phyloP scores from a whole-genome alignment of 1,140 invertebrate genomes.

The Caenorhabditis remanei region DNA sequence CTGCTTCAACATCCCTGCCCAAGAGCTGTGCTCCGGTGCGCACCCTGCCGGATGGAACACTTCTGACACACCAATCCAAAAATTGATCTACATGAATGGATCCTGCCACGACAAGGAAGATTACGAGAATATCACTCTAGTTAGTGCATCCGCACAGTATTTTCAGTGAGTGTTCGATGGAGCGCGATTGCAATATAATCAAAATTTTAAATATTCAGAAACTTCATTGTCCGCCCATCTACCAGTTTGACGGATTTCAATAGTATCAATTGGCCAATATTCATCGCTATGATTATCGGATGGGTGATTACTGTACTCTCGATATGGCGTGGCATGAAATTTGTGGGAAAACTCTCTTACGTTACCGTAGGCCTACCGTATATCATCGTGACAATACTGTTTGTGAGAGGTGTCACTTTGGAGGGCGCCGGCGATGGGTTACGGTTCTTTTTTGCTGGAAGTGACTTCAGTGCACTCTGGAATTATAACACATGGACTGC shows the following conservation, averaged over 20 bases:
- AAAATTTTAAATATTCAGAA: too few species aligned
- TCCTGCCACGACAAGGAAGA: background rate
- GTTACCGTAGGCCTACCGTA: conserved; percentile 84
- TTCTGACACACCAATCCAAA: background rate
- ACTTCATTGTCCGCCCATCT: background rate
- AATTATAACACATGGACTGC: conserved; percentile 48
- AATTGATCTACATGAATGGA: background rate
- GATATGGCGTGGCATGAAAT: conserved; percentile 57
- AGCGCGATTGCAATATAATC: too few species aligned
- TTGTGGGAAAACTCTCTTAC: conserved; percentile 54
- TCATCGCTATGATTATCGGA: background rate
- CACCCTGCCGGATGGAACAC: background rate
- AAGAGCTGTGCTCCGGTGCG: background rate
- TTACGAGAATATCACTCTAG: background rate
- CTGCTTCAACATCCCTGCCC: background rate
- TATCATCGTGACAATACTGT: conserved; percentile 84
- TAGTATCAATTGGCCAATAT: conserved; percentile 14
- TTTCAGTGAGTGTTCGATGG: background rate
- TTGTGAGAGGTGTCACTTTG: conserved; percentile 84
- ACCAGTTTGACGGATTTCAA: background rate
- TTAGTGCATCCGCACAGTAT: background rate
- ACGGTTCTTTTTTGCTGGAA: conserved; percentile 79
- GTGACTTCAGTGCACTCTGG: background rate
- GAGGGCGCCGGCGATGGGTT: conserved; percentile 85
- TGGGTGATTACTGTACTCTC: conserved; percentile 58